A percentile compares a stretch with the other conserved stretches of the same genome.
These are phyloP conservation scores for Clinocottus analis DNA, from an alignment of 2,113 vertebrate genomes.

Conservation along the genomic window DNA sequence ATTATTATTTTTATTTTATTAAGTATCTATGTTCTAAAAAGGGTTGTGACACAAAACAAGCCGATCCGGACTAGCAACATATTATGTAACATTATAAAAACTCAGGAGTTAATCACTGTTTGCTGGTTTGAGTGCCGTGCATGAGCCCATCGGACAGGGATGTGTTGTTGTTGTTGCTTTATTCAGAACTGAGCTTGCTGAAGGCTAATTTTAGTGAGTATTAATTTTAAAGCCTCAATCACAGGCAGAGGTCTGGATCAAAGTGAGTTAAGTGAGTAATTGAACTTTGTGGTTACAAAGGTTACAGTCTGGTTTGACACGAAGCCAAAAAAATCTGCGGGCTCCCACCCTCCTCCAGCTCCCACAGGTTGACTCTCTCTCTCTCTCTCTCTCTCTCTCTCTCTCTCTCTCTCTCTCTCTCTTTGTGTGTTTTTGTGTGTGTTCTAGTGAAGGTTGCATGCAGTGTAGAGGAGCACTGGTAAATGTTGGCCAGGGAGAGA, in stretches of 20 bases:
- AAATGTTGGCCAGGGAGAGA: not conserved
- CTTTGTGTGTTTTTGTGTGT: not conserved
- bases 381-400: not conserved
- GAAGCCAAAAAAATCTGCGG: slow-evolving; percentile 52
- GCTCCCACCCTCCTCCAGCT: slow-evolving; percentile 3
- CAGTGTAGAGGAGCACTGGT: not conserved
- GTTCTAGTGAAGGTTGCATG: not conserved
- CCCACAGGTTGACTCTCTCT: slow-evolving; percentile 44
- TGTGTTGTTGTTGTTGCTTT: slow-evolving; percentile 22
- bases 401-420: not conserved
- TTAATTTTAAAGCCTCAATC: slow-evolving; percentile 53
- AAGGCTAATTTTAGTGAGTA: slow-evolving; percentile 35
- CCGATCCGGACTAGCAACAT: not conserved
- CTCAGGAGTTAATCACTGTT: not conserved
- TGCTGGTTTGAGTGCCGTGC: not conserved
- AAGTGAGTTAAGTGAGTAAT: slow-evolving; percentile 70
- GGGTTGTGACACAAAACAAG: not conserved
- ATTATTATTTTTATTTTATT: not conserved
- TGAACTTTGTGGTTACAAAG: slow-evolving; percentile 73
- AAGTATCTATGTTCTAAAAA: not conserved
- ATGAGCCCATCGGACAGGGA: slow-evolving; percentile 8
- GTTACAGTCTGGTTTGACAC: slow-evolving; percentile 62
- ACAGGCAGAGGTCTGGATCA: slow-evolving; percentile 53
- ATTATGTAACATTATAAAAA: slow-evolving; percentile 8
- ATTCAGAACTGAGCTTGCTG: slow-evolving; percentile 16